phyloP scores from a whole-genome alignment of 2,113 vertebrate genomes.

The Hyaena hyaena region DNA sequence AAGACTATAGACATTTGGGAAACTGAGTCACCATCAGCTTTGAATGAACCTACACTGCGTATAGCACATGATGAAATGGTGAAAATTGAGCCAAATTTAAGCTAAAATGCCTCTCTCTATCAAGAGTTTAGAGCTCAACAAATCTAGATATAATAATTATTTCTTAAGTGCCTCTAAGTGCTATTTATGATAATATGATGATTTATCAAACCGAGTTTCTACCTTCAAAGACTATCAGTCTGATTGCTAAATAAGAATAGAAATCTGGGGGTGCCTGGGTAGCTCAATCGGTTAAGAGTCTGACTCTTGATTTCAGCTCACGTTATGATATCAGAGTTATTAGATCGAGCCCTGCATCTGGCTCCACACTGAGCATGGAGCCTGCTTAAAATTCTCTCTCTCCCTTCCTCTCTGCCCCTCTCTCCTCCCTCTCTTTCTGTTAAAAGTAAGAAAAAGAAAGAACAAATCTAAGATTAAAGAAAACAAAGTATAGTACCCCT shows the following conservation, averaged over 20 bases:
- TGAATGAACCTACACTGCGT: neutral
- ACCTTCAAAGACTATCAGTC: neutral
- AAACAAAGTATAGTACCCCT: neutral
- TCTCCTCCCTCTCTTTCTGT: too few relatives aligned
- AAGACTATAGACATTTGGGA: neutral
- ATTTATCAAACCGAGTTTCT: neutral
- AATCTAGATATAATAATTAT: neutral
- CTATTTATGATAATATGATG: neutral
- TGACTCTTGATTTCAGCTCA: too few relatives aligned
- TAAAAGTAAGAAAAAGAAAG: too few relatives aligned
- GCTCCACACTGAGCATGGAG: too few relatives aligned
- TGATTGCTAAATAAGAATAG: neutral
- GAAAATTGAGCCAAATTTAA: conserved; percentile 27
- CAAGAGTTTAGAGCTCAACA: conserved; percentile 42
- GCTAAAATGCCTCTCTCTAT: neutral
- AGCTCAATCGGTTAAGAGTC: too few relatives aligned
- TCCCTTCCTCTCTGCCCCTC: too few relatives aligned
- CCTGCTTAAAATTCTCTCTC: too few relatives aligned
- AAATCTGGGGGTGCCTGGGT: neutral
- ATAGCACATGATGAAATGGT: neutral
- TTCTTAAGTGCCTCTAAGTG: conserved; percentile 3
- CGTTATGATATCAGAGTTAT: too few relatives aligned
- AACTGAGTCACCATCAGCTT: neutral
- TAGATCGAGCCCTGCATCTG: too few relatives aligned
- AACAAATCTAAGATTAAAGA: conserved; percentile 13